Conservation (phyloP, 2,888 invertebrate genomes). For the Hyposoter didymator region DNA sequence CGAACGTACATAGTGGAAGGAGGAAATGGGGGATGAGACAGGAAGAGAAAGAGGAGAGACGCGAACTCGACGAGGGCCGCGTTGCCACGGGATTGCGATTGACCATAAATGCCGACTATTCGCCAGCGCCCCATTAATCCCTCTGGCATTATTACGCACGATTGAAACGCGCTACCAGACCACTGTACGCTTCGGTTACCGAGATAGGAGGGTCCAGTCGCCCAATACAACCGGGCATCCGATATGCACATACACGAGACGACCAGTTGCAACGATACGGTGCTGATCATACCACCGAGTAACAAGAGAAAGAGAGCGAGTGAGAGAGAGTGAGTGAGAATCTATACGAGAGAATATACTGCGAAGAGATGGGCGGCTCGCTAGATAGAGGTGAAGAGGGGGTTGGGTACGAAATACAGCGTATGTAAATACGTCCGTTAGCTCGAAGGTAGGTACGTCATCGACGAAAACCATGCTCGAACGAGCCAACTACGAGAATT, state of each 20-base stretch:
- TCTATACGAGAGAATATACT: slow-evolving; percentile 46
- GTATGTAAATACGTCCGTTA: slow-evolving; percentile 68
- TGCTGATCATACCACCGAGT: slow-evolving; percentile 24
- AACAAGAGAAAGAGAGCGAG: slow-evolving; percentile 21
- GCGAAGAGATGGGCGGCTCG: slow-evolving; percentile 48
- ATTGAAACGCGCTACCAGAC: slow-evolving; percentile 68
- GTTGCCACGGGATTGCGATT: slow-evolving; percentile 67
- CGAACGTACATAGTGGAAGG: not conserved
- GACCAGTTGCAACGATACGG: slow-evolving; percentile 36
- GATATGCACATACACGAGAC: slow-evolving; percentile 29
- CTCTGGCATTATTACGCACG: slow-evolving; percentile 70
- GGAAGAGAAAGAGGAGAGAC: slow-evolving; percentile 7
- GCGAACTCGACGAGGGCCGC: slow-evolving; percentile 47
- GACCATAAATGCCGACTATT: slow-evolving; percentile 72
- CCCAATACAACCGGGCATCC: slow-evolving; percentile 35
- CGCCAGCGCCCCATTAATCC: slow-evolving; percentile 70
- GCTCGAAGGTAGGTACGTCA: slow-evolving; percentile 58
- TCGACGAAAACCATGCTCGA: slow-evolving; percentile 47
- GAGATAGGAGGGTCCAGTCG: slow-evolving; percentile 45
- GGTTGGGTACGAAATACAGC: slow-evolving; percentile 41
- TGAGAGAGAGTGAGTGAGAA: not conserved
- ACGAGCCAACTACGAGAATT: slow-evolving; percentile 53
- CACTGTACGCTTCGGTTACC: slow-evolving; percentile 64
- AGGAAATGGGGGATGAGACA: slow-evolving; percentile 22
- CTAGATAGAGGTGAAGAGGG: slow-evolving; percentile 52